phyloP scores from a whole-genome alignment of 2,797 vertebrate genomes.

The Phrynocephalus guinanensis region DNA sequence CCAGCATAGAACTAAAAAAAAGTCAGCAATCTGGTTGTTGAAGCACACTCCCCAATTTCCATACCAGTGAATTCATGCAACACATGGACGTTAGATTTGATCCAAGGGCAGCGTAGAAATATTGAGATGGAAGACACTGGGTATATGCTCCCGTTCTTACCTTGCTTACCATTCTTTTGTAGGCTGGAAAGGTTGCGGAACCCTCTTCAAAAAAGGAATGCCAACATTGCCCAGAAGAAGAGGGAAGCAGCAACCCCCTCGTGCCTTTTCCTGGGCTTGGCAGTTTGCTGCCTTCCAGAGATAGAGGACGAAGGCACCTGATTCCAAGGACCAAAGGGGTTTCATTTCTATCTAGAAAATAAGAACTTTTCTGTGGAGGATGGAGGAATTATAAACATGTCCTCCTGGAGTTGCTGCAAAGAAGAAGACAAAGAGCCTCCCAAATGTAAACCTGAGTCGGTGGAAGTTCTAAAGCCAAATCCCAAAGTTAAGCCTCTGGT shows the following conservation, averaged over 20 bases:
- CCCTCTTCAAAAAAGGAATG: conserved; percentile 23
- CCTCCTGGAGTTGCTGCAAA: conserved; percentile 30
- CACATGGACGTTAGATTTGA: background rate
- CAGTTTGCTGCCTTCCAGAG: conserved; percentile 2
- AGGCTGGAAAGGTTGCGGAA: conserved; percentile 16
- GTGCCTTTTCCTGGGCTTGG: background rate
- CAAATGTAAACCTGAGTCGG: background rate
- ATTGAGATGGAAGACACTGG: background rate
- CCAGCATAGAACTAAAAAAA: background rate
- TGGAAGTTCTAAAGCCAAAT: background rate
- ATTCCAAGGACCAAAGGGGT: background rate
- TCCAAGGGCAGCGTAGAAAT: no score
- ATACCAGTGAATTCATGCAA: background rate
- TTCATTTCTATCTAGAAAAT: conserved; percentile 14
- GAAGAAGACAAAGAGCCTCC: background rate
- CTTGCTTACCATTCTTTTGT: background rate
- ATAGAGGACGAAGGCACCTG: background rate
- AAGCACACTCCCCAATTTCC: background rate
- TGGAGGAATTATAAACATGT: conserved; percentile 6
- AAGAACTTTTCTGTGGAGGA: conserved; percentile 4
- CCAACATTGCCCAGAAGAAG: conserved; percentile 3
- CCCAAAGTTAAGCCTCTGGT: background rate
- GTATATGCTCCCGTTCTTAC: background rate
- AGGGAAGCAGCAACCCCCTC: conserved; percentile 1
- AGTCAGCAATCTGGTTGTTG: background rate